Evolutionary conservation across 1,140 invertebrate genomes (phyloP), one percentile per base, ranked within the genome.

Genomic region (Papilio dardanus): DNA sequence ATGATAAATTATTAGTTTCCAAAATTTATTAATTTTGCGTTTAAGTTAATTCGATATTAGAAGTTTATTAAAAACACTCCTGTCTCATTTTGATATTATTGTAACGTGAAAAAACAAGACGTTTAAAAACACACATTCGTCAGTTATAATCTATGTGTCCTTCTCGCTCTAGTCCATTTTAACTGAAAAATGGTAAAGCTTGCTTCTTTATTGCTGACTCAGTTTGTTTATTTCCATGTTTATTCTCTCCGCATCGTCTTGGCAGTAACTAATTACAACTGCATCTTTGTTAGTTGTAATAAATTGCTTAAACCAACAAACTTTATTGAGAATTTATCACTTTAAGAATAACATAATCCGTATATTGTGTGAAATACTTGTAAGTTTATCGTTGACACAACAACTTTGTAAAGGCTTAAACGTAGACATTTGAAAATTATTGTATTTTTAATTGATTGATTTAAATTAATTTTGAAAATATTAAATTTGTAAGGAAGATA

Each of bases 401-500:
- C n/a, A n/a, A n/a, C n/a, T n/a, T n/a, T n/a, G n/a, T n/a, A n/a
- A n/a, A n/a, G n/a, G 8, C 21, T 19, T 50, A 50, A 21, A 50
- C n/a, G 16, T 50, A 5, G 5, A n/a, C n/a, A n/a, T 50, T 3
- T 3, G n/a, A n/a, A 50, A 21, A n/a, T n/a, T 50, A 6, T 50
- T 50, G n/a, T 50, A 19, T 1, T 21, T 24, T 58, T 58, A 12
- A 62, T 30, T 62, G 14, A 58, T 24, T 54, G 8, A 12, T 54
- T 24, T 62, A 62, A 62, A 28, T 30, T 62, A 21, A 28, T 14
- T 62, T 28, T 62, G 3, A n/a, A 28, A 62, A 62, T 46, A 4
- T 31, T 71, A 71, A 42, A 19, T 30, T 37, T 40, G 40, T 46
- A 42, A 46, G 33, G 7, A 40, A 46, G 37, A 75, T 65, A 69